phyloP scores from a whole-genome alignment of 2,113 vertebrate species.

The Chlorodrepanis virens region DNA sequence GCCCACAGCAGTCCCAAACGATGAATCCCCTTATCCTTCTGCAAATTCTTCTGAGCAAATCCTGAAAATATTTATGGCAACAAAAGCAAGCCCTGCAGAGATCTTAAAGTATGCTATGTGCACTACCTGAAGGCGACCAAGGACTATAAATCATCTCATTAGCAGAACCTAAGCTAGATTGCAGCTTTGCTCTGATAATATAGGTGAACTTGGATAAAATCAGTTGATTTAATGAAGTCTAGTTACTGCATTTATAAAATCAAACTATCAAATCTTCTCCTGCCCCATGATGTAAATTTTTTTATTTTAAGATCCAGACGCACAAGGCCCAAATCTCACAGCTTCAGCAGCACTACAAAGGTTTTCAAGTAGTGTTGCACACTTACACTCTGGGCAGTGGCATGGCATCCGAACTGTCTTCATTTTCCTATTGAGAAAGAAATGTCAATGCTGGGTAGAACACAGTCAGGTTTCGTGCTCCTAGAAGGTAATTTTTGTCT shows the following conservation, averaged over 20 bases:
- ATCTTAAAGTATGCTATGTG: neutral
- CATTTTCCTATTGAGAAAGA: conserved; percentile 80
- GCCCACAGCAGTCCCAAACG: neutral
- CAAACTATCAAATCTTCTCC: neutral
- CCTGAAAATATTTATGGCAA: neutral
- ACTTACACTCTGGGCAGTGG: conserved; percentile 91
- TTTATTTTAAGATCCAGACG: neutral
- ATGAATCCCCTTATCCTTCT: neutral
- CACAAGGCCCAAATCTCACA: neutral
- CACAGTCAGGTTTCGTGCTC: neutral
- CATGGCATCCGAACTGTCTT: conserved; percentile 85
- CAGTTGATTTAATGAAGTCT: neutral
- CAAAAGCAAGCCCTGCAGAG: neutral
- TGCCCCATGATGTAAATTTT: neutral
- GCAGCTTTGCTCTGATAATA: neutral
- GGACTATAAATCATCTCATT: neutral
- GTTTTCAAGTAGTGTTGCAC: neutral
- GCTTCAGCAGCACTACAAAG: neutral
- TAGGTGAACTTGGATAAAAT: neutral
- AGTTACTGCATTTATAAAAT: neutral
- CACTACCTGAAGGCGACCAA: neutral
- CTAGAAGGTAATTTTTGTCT: neutral
- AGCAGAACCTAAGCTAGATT: neutral
- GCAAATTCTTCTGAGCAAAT: neutral
- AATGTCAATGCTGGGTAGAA: neutral